phyloP scores from a whole-genome alignment of 1,140 invertebrate species.

The Drosophila burlai region DNA sequence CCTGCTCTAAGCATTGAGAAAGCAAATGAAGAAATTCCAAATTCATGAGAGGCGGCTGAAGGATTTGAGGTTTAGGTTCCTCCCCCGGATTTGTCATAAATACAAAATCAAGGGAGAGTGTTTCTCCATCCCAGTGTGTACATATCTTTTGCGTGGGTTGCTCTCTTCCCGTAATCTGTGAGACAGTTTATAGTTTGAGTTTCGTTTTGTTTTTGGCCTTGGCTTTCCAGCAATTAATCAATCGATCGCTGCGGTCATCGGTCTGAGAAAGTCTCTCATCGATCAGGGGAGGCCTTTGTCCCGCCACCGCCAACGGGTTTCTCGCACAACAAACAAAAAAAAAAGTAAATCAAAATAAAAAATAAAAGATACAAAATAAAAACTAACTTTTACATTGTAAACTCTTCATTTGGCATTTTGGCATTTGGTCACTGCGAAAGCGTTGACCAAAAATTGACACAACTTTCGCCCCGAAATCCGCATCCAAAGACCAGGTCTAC shows the following conservation, averaged over 20 bases:
- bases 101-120: slow-evolving; percentile 3
- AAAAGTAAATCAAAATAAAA: background rate
- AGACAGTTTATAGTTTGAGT: slow-evolving; percentile 2
- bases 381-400: slow-evolving; percentile 32
- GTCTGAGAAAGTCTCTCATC: slow-evolving; percentile 44
- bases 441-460: slow-evolving; percentile 45
- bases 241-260: slow-evolving; percentile 39
- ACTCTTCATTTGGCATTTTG: slow-evolving; percentile 39
- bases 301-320: slow-evolving; percentile 34
- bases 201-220: slow-evolving; percentile 11
- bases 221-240: slow-evolving; percentile 19
- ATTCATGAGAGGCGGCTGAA: slow-evolving; percentile 3
- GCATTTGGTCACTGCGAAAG: slow-evolving; percentile 41
- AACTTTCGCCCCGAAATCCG: slow-evolving; percentile 42
- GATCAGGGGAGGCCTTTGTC: slow-evolving; percentile 29
- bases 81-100: slow-evolving; percentile 28
- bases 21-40: slow-evolving; percentile 33
- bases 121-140: background rate
- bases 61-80: slow-evolving; percentile 2
- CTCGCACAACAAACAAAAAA: background rate
- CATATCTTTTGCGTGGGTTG: slow-evolving; percentile 6
- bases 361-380: background rate
- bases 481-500: slow-evolving; percentile 2
- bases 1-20: slow-evolving; percentile 6
- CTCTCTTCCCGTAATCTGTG: background rate